Base-by-base conservation (phyloP, 2,888 invertebrate species). In the Aphidius colemani region DNA sequence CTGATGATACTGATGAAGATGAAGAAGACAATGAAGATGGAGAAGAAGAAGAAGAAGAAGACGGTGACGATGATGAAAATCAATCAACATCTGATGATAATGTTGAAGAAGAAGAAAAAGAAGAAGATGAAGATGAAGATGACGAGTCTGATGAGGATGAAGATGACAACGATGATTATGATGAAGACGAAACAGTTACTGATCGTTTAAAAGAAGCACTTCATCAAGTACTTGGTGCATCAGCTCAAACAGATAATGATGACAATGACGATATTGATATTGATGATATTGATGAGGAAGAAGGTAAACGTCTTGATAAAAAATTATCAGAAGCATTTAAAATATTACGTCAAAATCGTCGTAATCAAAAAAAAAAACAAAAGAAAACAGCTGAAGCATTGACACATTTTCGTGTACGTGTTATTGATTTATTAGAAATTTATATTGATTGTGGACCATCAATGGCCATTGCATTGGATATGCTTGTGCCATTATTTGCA, bases 251-350 rank as follows among this genome's bases (percentile, higher is more conserved):
- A 4, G 90, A 90, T 65, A 84, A 87, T 73, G 89, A 88, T 4
- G 90, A 90, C 65, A 84, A 87, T 53, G 90, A 89, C 72, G 90
- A 90, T 67, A 82, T 92, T 43, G 90, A 93, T 76, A 86, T 91
- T 2, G 90, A 92, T 75, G 87, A 91, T 73, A 87, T 94, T 73
- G 87, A 88, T 69, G 93, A 93, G 73, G 89, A 88, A 67, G 91
- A 93, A 78, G 93, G 92, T 9, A 88, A 87, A 65, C 86, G 87
- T 75, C 80, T 92, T 1, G 90, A 94, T 72, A 86, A 88, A 68
- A 90, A 91, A 0, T 81, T 94, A 64, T 88, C 90, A 0, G 88
- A 88, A 61, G 93, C 91, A 0, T 94, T 94, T 76, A 89, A 85
- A 77, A 87, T 87, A 73, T 86, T 87, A 1, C 75, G 76, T 6